Percentiles rank a stretch among this genome's conserved stretches.
Evolutionary conservation across 2,113 vertebrate species (phyloP).

Genomic region (Nothobranchius furzeri): DNA sequence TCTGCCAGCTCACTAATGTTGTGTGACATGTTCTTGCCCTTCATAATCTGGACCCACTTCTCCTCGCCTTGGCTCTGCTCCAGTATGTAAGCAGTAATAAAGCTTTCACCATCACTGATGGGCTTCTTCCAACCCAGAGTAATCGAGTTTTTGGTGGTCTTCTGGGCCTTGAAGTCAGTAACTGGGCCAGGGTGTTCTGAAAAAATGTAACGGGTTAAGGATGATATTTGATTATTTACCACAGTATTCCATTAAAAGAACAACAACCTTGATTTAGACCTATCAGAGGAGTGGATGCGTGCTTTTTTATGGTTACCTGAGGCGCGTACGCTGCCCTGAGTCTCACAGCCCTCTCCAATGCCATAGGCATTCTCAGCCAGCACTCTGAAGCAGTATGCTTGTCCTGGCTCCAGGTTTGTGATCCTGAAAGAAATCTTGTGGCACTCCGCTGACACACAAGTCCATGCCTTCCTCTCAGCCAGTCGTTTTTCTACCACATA

Average conservation of each 20-base stretch:
- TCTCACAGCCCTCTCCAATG: constrained; percentile 96
- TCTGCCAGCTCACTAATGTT: constrained; percentile 85
- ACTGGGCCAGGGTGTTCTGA: constrained; percentile 96
- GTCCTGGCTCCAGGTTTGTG: constrained; percentile 90
- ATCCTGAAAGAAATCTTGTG: constrained; percentile 91
- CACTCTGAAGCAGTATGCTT: constrained; percentile 96
- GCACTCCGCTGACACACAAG: constrained; percentile 90
- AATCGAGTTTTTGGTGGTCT: constrained; percentile 88
- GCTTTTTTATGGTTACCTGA: constrained; percentile 80
- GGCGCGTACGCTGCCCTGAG: constrained; percentile 89
- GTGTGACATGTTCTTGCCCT: constrained; percentile 84
- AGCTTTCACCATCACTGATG: constrained; percentile 90
- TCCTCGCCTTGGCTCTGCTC: constrained; percentile 86
- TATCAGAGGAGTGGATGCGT: too few species aligned
- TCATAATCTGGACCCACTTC: constrained; percentile 91
- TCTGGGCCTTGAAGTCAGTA: constrained; percentile 85
- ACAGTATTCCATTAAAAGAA: too few species aligned
- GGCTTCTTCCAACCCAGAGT: constrained; percentile 94
- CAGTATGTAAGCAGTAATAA: constrained; percentile 87
- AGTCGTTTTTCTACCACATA: constrained; percentile 97
- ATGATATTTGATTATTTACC: neutral
- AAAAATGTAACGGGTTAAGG: neutral
- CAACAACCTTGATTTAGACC: too few species aligned
- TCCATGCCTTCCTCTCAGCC: constrained; percentile 97
- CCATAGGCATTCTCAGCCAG: constrained; percentile 97